phyloP scores from a whole-genome alignment of 2,888 invertebrate species.

The Melinaea menophilus region DNA sequence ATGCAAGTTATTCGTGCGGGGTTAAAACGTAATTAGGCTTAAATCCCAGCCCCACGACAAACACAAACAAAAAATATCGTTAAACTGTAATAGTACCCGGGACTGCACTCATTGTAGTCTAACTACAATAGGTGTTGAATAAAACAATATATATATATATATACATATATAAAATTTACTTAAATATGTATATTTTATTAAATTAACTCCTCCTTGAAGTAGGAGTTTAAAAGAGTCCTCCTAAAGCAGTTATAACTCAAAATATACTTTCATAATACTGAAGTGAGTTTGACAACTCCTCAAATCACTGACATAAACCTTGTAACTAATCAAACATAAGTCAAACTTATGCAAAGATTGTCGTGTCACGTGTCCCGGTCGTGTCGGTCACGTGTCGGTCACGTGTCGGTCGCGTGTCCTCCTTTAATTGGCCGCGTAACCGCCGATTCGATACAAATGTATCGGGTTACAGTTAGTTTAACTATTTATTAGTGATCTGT shows the following conservation, averaged over 20 bases:
- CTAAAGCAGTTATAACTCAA: no score
- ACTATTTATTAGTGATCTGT: slow-evolving; percentile 30
- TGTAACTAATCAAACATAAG: slow-evolving; percentile 23
- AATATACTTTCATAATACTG: no score
- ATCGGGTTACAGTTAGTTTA: slow-evolving; percentile 37
- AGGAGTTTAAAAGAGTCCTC: no score
- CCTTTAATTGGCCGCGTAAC: slow-evolving; percentile 33
- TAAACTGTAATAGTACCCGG: slow-evolving; percentile 12
- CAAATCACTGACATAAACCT: no score
- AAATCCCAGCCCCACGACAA: not conserved
- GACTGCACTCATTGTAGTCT: slow-evolving; percentile 1
- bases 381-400: slow-evolving; percentile 34
- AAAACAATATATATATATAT: not conserved
- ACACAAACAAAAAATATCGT: slow-evolving; percentile 9
- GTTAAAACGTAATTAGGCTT: not conserved
- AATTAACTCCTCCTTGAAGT: no score
- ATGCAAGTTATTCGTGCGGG: not conserved
- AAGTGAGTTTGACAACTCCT: not conserved
- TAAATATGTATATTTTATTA: no score
- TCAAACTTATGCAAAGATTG: slow-evolving; percentile 25
- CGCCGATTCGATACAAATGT: slow-evolving; percentile 30
- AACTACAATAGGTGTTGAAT: not conserved
- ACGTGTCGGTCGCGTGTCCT: slow-evolving; percentile 36
- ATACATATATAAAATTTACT: no score
- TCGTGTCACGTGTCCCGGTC: slow-evolving; percentile 19